These are phyloP conservation scores for Sycophila texana DNA, from an alignment of 2,888 invertebrate species.

Conservation along the genomic window DNA sequence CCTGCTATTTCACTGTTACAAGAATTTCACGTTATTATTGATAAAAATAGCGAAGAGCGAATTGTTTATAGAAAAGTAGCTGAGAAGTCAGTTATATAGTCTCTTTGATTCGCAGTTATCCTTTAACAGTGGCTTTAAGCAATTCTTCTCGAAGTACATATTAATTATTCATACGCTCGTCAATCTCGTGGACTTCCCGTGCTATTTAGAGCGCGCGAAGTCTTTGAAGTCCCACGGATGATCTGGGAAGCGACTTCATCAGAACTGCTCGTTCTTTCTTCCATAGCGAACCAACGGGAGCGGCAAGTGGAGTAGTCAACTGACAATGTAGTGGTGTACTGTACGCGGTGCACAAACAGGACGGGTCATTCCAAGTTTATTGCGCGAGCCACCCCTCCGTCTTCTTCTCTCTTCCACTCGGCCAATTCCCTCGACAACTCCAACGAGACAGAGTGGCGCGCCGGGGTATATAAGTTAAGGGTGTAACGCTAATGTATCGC, in stretches of 20 bases:
- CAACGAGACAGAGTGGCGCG: constrained; percentile 57
- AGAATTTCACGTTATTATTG: too few relatives aligned
- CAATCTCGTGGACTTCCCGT: too few relatives aligned
- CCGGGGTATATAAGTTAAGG: constrained; percentile 32
- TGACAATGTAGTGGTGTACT: not conserved
- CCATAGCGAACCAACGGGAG: not conserved
- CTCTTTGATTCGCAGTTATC: too few relatives aligned
- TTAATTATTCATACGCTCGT: too few relatives aligned
- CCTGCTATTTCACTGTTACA: too few relatives aligned
- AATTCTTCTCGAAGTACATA: too few relatives aligned
- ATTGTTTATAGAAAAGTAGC: too few relatives aligned
- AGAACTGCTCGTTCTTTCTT: not conserved
- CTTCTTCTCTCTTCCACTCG: constrained; percentile 52
- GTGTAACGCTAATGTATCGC: constrained; percentile 70
- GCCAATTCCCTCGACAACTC: constrained; percentile 38
- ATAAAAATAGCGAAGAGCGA: too few relatives aligned
- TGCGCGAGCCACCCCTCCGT: constrained; percentile 66
- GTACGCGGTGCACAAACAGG: not conserved
- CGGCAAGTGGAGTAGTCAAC: too few relatives aligned
- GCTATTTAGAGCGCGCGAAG: too few relatives aligned
- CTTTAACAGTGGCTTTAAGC: too few relatives aligned
- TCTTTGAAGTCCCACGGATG: constrained; percentile 5
- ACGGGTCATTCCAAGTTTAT: constrained; percentile 70
- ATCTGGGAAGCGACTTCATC: not conserved
- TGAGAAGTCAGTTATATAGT: too few relatives aligned